These are phyloP conservation scores for Drosophila rhopaloa DNA, from an alignment of 1,140 invertebrate species.

Conservation along the genomic window DNA sequence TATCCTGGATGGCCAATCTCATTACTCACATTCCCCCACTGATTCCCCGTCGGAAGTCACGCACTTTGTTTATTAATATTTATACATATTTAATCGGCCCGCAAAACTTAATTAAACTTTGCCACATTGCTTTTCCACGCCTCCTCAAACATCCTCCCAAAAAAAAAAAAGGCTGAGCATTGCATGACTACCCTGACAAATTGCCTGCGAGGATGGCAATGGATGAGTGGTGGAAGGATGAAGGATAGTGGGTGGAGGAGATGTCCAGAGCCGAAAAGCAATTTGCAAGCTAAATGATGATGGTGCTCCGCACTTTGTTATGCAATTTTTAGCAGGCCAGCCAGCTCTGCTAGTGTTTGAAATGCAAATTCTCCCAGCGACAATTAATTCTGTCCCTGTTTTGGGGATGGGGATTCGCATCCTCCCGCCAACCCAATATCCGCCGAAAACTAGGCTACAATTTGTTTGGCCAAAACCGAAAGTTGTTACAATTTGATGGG, in stretches of 20 bases:
- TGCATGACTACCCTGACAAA: conserved; percentile 50
- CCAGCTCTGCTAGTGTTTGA: conserved; percentile 24
- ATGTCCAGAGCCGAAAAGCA: conserved; percentile 47
- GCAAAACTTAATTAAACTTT: conserved; percentile 65
- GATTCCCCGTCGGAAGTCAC: conserved; percentile 22
- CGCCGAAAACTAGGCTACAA: conserved; percentile 38
- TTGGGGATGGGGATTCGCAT: background rate
- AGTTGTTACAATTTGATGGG: conserved; percentile 50
- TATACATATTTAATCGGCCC: conserved; percentile 57
- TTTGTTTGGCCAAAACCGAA: conserved; percentile 41
- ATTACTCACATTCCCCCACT: conserved; percentile 3
- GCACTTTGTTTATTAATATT: conserved; percentile 49
- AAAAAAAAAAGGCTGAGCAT: conserved; percentile 8
- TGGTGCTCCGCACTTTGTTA: conserved; percentile 41
- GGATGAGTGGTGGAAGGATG: conserved; percentile 7
- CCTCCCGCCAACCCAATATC: background rate
- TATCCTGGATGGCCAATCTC: background rate
- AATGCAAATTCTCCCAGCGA: conserved; percentile 44
- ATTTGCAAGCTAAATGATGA: conserved; percentile 57
- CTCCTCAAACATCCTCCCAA: conserved; percentile 1
- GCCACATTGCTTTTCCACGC: conserved; percentile 13
- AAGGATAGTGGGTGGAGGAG: conserved; percentile 1
- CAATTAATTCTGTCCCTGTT: conserved; percentile 38
- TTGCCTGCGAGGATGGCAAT: conserved; percentile 29
- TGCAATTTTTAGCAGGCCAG: conserved; percentile 49